These are phyloP conservation scores for Tricholauxania praeusta DNA, from an alignment of 2,888 invertebrate species.

Conservation along the genomic window DNA sequence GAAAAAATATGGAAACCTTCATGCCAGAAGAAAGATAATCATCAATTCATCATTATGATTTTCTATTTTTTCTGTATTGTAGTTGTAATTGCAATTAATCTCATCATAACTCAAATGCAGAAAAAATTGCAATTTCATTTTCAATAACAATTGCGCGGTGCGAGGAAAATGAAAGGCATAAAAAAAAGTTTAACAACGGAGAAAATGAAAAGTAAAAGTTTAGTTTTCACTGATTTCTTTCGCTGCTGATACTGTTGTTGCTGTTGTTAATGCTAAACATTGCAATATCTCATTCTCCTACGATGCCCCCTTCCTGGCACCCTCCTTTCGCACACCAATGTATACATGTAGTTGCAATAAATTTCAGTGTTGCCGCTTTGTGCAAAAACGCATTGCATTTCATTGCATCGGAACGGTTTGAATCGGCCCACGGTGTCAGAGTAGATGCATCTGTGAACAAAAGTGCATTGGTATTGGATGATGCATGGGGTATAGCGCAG, in stretches of 20 bases:
- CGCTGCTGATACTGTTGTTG: constrained; percentile 10
- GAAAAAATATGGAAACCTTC: too few species aligned
- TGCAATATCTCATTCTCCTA: constrained; percentile 12
- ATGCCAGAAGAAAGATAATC: too few species aligned
- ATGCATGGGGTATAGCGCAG: not conserved
- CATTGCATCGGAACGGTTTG: not conserved
- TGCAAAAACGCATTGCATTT: too few species aligned
- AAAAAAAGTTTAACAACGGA: constrained; percentile 25
- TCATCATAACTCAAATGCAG: not conserved
- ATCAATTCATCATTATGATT: too few species aligned
- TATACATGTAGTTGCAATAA: constrained; percentile 9
- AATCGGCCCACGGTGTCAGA: constrained; percentile 4
- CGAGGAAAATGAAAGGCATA: constrained; percentile 24
- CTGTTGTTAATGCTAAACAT: constrained; percentile 12
- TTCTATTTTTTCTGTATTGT: too few species aligned
- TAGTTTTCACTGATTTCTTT: constrained; percentile 65
- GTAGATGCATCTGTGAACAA: constrained; percentile 26
- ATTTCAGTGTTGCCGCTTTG: constrained; percentile 5
- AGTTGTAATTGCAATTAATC: too few species aligned
- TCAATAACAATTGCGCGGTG: constrained; percentile 17
- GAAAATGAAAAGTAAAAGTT: constrained; percentile 64
- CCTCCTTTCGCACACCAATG: not conserved
- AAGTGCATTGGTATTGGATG: constrained; percentile 28
- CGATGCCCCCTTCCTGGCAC: not conserved
- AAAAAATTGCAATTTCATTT: constrained; percentile 26